Base-by-base conservation (phyloP, 2,113 vertebrate genomes). In the Marcusenius ussheri region DNA sequence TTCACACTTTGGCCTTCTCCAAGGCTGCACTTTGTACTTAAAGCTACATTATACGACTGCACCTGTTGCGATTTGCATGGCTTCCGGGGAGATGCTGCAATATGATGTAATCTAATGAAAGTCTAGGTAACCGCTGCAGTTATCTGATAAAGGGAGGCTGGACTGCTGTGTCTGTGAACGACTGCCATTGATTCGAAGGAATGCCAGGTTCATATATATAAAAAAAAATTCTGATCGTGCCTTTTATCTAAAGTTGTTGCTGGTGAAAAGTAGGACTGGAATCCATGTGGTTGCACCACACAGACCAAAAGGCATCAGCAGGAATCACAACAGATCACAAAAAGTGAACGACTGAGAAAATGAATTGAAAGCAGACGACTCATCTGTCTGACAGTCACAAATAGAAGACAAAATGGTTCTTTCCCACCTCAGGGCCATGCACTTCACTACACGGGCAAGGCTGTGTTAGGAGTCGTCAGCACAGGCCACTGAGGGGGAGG, bases 21-120 rank as follows among this genome's bases (percentile, higher is more conserved):
- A 47, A 47, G 77, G 88, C 88, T 47, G 89, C 51, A 53, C 39
- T 58, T 45, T 51, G 51, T 89, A 58, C 53, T 62, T 84, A 62
- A 89, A 58, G 51, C 49, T 24, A 31, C 89, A 62, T 89, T 89
- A 89, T 39, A 80, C 31, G 51, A 74, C 49, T 80, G 17, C 74
- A 89, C 89, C 89, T 89, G 89, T 89, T 85, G 53, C 46, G 51
- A 89, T 89, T 89, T 89, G 89, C 80, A 62, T 84, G 50, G 77
- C 89, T 84, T 58, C 77, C 42, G 24, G 93, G 93, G 93, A 91
- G 92, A 89, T 96, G 95, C 94, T 93, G 94, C 91, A 90, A 94
- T 93, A 93, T 96, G 95, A 96, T 96, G 95, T 95, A 96, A 96
- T 95, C 94, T 94, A 93, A 95, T 95, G 95, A 95, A 96, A 96